Percentiles rank a stretch among this genome's conserved stretches.
Conservation (phyloP, 2,113 vertebrate genomes). For the Phalacrocorax brasilianus region DNA sequence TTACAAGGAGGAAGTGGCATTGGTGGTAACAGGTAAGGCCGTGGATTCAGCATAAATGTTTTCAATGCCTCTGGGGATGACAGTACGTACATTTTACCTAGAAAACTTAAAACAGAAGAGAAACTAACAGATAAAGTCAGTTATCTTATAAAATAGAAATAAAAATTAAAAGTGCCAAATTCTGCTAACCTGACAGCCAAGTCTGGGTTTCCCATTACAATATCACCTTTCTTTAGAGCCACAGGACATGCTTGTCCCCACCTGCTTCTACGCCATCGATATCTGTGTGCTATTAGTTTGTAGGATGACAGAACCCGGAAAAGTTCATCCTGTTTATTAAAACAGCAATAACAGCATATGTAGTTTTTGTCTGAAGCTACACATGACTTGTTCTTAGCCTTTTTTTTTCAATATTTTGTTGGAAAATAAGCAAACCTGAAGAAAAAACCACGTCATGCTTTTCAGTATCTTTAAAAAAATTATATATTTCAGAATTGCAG, state of each 20-base stretch:
- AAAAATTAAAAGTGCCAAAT: neutral
- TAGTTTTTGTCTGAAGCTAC: neutral
- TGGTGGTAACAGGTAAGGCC: slow-evolving; percentile 86
- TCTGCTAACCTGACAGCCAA: slow-evolving; percentile 83
- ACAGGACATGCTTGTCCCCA: slow-evolving; percentile 90
- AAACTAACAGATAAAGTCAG: neutral
- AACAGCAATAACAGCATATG: neutral
- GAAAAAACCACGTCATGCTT: neutral
- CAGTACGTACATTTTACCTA: slow-evolving; percentile 89
- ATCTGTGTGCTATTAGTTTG: slow-evolving; percentile 76
- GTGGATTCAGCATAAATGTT: slow-evolving; percentile 83
- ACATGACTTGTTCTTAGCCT: neutral
- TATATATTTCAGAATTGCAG: neutral
- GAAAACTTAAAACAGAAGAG: slow-evolving; percentile 79
- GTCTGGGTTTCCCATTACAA: slow-evolving; percentile 77
- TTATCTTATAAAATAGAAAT: neutral
- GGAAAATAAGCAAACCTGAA: neutral
- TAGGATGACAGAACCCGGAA: slow-evolving; percentile 73
- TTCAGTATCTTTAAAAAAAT: neutral
- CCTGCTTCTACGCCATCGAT: slow-evolving; percentile 87
- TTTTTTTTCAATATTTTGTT: neutral
- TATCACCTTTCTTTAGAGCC: slow-evolving; percentile 82
- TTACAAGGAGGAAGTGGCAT: slow-evolving; percentile 88
- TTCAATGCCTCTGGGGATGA: slow-evolving; percentile 82
- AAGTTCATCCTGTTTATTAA: slow-evolving; percentile 80